Percentiles rank a stretch among this genome's conserved stretches.
phyloP scores from a whole-genome alignment of 2,797 vertebrate species.

The Pteropus rufus region DNA sequence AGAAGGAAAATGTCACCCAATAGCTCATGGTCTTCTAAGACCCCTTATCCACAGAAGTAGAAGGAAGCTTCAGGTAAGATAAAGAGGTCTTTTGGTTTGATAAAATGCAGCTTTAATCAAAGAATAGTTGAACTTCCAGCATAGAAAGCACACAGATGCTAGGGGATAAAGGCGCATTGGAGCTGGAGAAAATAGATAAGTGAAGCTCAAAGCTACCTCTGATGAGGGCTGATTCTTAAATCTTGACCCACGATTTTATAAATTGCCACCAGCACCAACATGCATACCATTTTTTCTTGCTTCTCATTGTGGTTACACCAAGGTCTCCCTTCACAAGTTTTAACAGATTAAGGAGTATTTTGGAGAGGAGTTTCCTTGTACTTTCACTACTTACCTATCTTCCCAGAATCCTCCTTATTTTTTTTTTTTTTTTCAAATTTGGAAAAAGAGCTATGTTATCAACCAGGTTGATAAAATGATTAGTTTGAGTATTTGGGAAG shows the following conservation, averaged over 20 bases:
- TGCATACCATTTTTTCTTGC: background rate
- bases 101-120: background rate
- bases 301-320: background rate
- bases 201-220: background rate
- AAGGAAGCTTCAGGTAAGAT: background rate
- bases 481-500: background rate
- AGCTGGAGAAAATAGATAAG: background rate
- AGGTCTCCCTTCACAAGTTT: background rate
- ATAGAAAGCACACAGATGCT: background rate
- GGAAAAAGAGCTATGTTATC: background rate
- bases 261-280: background rate
- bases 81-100: background rate
- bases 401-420: background rate
- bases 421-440: slow-evolving; percentile 7
- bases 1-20: background rate
- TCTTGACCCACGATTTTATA: background rate
- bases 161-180: background rate
- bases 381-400: background rate
- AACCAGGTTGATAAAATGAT: background rate
- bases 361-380: background rate
- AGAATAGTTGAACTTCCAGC: background rate
- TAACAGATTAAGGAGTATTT: background rate
- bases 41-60: background rate
- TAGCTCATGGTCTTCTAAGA: background rate
- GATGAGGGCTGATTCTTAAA: background rate